Base-by-base conservation (phyloP, 2,113 vertebrate species). In the Leptodactylus fuscus region DNA sequence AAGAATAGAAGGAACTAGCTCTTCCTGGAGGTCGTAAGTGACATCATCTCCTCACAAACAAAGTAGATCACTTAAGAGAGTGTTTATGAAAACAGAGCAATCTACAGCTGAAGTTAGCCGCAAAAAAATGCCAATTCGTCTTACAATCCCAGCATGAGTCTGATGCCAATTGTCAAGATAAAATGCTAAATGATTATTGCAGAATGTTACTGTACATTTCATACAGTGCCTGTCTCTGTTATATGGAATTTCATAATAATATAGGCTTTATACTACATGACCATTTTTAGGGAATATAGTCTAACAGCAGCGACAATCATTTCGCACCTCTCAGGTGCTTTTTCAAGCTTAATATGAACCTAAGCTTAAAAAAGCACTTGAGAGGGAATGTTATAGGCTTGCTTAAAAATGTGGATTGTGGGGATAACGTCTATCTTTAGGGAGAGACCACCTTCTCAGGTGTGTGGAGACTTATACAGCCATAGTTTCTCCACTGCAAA, bases 1-100 rank as follows among this genome's bases (percentile, higher is more conserved):
- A 75, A 82, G 41, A 82, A 82, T 53, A 44, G 58, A 67, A 82
- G 85, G 79, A 87, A 82, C 71, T 76, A 1, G 36, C n/a, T 29
- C 70, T 76, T 62, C 80, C 81, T 38, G 41, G 16, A 75, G 70
- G 24, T 27, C 1, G n/a, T 20, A 32, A 15, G 36, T 83, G 69
- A 83, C 51, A 60, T 75, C 49, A 74, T 60, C 49, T 55, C 81
- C 32, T 24, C 32, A 38, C n/a, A 69, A 48, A 81, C 34, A 27
- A 69, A 34, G 24, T 32, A 8, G 18, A 38, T 48, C 24, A 49
- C 44, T 81, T 46, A 41, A 51, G 29, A 22, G 79, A 27, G 58
- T 48, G 41, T 67, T 69, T 67, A 67, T 71, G 13, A 9, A 69
- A 69, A 32, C 70, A 82, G 29, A 3, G 65, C 62, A 79, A 79